Percentiles rank a stretch among this genome's conserved stretches.
phyloP scores from a whole-genome alignment of 2,113 vertebrate genomes.

The Chroicocephalus ridibundus region DNA sequence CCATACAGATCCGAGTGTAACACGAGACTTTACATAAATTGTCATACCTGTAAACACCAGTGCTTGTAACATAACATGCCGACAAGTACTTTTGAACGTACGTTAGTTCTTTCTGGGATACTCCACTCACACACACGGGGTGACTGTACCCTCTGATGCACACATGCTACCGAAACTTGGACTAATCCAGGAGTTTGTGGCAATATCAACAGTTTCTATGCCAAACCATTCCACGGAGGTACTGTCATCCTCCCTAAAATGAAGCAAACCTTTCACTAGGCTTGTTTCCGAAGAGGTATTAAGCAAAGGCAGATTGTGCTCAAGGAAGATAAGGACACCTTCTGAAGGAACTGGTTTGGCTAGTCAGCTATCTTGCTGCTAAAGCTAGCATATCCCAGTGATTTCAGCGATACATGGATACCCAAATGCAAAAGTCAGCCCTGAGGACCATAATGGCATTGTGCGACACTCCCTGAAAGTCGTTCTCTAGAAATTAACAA shows the following conservation, averaged over 20 bases:
- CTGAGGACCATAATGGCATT: slow-evolving; percentile 12
- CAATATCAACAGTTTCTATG: neutral
- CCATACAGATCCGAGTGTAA: neutral
- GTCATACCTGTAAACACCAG: rapidly evolving
- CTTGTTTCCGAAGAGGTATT: neutral
- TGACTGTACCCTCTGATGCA: neutral
- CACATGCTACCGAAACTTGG: neutral
- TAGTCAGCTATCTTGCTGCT: slow-evolving; percentile 27
- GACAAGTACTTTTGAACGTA: neutral
- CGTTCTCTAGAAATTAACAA: slow-evolving; percentile 44
- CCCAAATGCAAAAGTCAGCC: slow-evolving; percentile 27
- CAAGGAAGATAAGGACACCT: slow-evolving; percentile 8
- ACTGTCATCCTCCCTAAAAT: neutral
- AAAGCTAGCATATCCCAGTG: slow-evolving; percentile 28
- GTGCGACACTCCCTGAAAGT: neutral
- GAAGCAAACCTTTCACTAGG: neutral
- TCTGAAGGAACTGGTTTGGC: slow-evolving; percentile 44
- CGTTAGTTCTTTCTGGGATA: neutral
- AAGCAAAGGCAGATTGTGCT: neutral
- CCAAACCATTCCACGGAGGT: neutral
- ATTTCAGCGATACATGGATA: slow-evolving; percentile 36
- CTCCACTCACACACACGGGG: rapidly evolving
- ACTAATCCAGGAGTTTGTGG: neutral
- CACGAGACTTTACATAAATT: neutral
- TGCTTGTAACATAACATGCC: neutral